Evolutionary conservation across 2,797 vertebrate genomes (phyloP), one percentile per base, ranked within the genome.

Genomic region (Chromobotia macracanthus): DNA sequence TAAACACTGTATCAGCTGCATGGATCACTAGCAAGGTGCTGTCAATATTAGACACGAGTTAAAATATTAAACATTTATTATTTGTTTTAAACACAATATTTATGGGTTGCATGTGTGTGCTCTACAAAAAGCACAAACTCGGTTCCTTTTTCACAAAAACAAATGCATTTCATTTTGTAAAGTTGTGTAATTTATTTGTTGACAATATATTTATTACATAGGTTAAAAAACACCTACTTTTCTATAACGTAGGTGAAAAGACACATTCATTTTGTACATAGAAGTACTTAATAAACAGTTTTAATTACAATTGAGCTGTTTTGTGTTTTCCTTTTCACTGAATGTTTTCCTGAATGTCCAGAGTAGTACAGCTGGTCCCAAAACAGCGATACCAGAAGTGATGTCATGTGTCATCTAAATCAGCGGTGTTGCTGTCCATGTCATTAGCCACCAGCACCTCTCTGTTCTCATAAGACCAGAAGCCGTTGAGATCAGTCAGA

Each of bases 391-490:
- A 38, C 10, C n/a, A 10, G 55, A 3, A 13, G 25, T 10, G 53
- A 25, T n/a, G 64, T 97, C 89, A 99, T 16, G 93, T 90, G 85
- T 99, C 96, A 0, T 98, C 97, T 10, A 92, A 88, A 77, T 98
- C 96, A 25, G 84, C 86, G 0, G 84, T 28, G 85, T 88, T 82
- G 87, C 41, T 44, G 41, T 44, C 41, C 11, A 10, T 44, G 41
- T 44, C 41, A 44, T 44, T 44, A 44, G 41, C 41, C 41, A 44
- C 41, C 41, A 44, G 41, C 41, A 44, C 41, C 41, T 44, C 41
- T 44, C 41, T 9, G 41, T 44, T 44, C 41, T 44, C 41, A 44
- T 44, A 44, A 44, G 41, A 44, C 41, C 41, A 44, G 9, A 44
- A 44, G 9, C 41, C 41, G 41, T 44, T 44, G 41, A 44, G 41